Evolutionary conservation across 37 sponge, comb jelly and placozoan species (phyloP), one percentile per base, ranked within the genome.

Genomic region (Beroe forskalii): DNA sequence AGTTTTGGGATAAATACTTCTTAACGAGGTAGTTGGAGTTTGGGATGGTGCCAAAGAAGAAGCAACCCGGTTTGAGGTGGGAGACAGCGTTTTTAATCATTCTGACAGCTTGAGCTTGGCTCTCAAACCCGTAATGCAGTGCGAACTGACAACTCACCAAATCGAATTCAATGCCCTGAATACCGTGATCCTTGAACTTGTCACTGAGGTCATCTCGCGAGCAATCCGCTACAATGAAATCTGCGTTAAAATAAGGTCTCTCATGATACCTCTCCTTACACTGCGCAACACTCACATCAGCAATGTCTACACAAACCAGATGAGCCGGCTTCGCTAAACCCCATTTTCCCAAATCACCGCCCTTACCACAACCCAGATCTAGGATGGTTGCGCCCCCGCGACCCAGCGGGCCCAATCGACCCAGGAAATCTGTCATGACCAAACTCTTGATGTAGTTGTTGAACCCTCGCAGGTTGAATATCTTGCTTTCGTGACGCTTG

Each of bases 361-460:
- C 99, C 75, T 98, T 98, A 48, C 99, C 99, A 92, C 99, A 99
- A 60, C 95, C 95, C 75, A 99, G 90, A 92, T 99, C 99, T 39
- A 99, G 91, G 4, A 94, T 97, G 32, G 67, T 76, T 12, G 93
- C 89, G 14, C 75, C 67, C 19, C 90, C 41, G 1, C 41, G 20
- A 25, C 90, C 90, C 25, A 38, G 80, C 48, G 40, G 42, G 33
- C 38, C 67, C 23, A 86, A 41, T 38, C 37, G 67, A 24, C 48
- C 55, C 22, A 95, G 90, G 92, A 93, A 94, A 4, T 91, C 90
- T 0, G 95, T 92, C 31, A 99, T 94, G 35, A 96, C 94, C 25
- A 99, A 91, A 83, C 99, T 99, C 92, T 99, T 99, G 60, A 99
- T 95, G 97, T 97, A 99, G 92, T 99, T 99, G 92, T 99, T 99